Percentiles rank a stretch among this genome's conserved stretches.
Conservation (phyloP, 2,888 invertebrate species). For the Cremastinae sp. region DNA sequence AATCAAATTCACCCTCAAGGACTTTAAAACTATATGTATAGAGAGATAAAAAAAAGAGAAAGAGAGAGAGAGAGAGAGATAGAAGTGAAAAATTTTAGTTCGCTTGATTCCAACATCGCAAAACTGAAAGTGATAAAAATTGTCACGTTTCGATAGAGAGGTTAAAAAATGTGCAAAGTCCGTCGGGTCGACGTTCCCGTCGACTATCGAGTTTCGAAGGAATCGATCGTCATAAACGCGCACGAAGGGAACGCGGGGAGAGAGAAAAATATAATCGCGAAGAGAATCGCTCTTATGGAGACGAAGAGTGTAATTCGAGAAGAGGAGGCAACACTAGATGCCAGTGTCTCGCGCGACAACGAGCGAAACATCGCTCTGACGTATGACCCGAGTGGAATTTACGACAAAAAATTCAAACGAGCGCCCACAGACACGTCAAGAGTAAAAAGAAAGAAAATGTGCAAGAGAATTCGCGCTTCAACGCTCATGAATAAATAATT, state of each 20-base stretch:
- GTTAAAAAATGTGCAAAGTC: no score
- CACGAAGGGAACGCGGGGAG: not conserved
- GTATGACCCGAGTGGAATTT: conserved; percentile 8
- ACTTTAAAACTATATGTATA: not conserved
- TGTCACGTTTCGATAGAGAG: no score
- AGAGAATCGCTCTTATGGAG: conserved; percentile 19
- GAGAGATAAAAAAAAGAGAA: not conserved
- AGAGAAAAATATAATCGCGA: conserved; percentile 12
- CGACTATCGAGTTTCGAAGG: conserved; percentile 16
- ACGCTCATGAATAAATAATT: no score
- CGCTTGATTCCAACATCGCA: no score
- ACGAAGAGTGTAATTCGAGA: conserved; percentile 12
- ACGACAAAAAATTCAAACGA: not conserved
- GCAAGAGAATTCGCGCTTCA: not conserved
- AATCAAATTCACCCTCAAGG: no score
- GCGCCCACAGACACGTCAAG: not conserved
- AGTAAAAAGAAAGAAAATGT: not conserved
- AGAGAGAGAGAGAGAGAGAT: conserved; percentile 1
- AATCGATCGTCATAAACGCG: conserved; percentile 8
- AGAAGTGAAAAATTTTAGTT: not conserved
- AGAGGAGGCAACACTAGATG: conserved; percentile 5
- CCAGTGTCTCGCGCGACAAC: conserved; percentile 1
- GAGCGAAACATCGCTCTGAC: conserved; percentile 5
- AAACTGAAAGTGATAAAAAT: no score
- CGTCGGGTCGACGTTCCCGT: conserved; percentile 6